A percentile compares a stretch with the other conserved stretches of the same genome.
phyloP scores from a whole-genome alignment of 2,113 vertebrate genomes.

The Hemibagrus wyckioides region DNA sequence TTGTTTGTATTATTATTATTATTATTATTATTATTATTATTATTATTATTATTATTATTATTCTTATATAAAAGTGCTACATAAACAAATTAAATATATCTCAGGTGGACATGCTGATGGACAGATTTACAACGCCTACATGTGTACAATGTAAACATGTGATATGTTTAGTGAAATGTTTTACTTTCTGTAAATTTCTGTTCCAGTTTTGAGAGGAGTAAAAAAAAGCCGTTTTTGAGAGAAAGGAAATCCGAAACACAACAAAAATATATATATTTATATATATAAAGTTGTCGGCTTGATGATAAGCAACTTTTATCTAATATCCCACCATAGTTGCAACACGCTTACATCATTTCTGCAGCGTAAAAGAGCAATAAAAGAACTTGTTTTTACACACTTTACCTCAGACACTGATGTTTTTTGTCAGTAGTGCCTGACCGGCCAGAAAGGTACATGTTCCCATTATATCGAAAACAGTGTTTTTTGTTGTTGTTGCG shows the following conservation, averaged over 20 bases:
- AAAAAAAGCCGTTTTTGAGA: neutral
- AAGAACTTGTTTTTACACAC: neutral
- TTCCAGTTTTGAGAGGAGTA: neutral
- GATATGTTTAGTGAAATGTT: neutral
- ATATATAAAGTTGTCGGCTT: neutral
- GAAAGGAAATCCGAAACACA: neutral
- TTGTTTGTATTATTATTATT: neutral
- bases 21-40: neutral
- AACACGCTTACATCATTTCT: neutral
- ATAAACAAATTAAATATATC: neutral
- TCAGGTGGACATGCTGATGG: neutral
- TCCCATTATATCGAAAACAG: neutral
- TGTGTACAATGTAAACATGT: no score
- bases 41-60: neutral
- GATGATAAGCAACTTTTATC: neutral
- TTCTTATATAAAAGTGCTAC: neutral
- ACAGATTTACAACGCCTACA: no score
- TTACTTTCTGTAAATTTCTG: neutral
- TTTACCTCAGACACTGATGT: neutral
- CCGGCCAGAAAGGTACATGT: neutral
- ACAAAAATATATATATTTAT: neutral
- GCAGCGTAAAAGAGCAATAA: neutral
- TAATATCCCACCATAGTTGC: neutral
- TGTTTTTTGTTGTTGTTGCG: neutral
- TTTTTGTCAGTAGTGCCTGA: neutral